Conservation (phyloP, 2,888 invertebrate species). For the Acrobasis repandana region DNA sequence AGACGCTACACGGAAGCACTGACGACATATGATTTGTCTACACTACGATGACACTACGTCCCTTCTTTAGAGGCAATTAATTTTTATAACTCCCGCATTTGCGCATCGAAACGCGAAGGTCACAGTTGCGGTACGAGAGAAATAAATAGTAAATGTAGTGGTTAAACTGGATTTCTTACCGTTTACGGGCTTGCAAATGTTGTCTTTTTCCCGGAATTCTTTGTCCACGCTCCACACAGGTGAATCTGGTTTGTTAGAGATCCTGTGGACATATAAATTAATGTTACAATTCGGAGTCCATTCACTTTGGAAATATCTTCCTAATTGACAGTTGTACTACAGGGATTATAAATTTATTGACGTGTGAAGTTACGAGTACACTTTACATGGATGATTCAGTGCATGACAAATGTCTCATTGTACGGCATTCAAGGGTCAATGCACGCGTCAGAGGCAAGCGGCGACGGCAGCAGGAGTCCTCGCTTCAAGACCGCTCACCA, state of each 20-base stretch:
- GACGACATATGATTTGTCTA: conserved; percentile 24
- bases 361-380: conserved; percentile 9
- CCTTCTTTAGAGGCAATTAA: conserved; percentile 37
- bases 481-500: conserved; percentile 57
- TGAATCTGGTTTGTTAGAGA: conserved; percentile 71
- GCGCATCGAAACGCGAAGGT: conserved; percentile 20
- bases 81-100: conserved; percentile 34
- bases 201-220: conserved; percentile 67
- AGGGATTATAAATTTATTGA: not conserved
- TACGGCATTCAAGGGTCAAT: conserved; percentile 69
- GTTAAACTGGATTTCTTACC: conserved; percentile 54
- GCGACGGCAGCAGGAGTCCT: conserved; percentile 45
- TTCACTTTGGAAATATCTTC: not conserved
- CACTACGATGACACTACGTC: too few relatives aligned
- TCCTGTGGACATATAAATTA: conserved; percentile 44
- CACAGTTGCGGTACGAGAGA: conserved; percentile 7
- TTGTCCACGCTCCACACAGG: conserved; percentile 72
- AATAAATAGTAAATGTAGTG: conserved; percentile 1
- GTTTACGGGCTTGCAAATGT: conserved; percentile 68
- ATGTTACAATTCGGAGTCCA: not conserved
- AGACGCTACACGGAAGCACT: conserved; percentile 29
- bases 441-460: conserved; percentile 55
- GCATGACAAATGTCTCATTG: conserved; percentile 63
- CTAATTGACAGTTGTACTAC: not conserved
- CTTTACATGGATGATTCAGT: conserved; percentile 48